A percentile compares a stretch with the other conserved stretches of the same genome.
Conservation (phyloP, 2,113 vertebrate genomes). For the human region GRCh38 chr9:36392001-36392500, state of each 20-base stretch:
- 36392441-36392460: neutral
- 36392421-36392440: neutral
- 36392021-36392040: neutral
- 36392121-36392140: neutral
- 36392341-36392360: neutral
- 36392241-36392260: constrained; percentile 11
- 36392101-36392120: neutral
- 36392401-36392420: constrained; percentile 24
- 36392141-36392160: neutral
- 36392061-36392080: neutral
- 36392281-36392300: neutral
- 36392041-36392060: constrained; percentile 10
- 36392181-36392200: neutral
- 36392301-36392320: neutral
- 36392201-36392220: neutral
- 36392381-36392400: neutral
- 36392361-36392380: neutral
- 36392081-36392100: neutral
- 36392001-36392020: neutral
- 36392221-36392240: neutral
- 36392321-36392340: neutral
- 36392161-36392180: neutral
- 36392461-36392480: too few relatives aligned
- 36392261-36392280: neutral
- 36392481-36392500: too few relatives aligned